phyloP scores from a whole-genome alignment of 2,113 vertebrate genomes.

The Pelodiscus sinensis region DNA sequence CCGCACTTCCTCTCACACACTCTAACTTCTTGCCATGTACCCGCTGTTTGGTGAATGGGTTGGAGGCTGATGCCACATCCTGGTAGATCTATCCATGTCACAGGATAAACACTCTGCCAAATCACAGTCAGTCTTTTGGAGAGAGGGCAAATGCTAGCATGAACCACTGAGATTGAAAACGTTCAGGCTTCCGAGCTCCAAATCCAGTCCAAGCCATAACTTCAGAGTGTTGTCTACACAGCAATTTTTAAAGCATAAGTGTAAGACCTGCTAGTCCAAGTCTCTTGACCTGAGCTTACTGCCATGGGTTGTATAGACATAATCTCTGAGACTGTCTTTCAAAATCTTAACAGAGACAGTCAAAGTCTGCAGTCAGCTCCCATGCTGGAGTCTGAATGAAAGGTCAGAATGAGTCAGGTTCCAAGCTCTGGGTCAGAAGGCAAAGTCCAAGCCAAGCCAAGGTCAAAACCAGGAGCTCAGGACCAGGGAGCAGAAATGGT shows the following conservation, averaged over 20 bases:
- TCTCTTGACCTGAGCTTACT: too few species aligned
- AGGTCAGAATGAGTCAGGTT: not conserved
- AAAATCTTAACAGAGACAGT: too few species aligned
- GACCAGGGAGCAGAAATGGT: not conserved
- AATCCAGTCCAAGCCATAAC: too few species aligned
- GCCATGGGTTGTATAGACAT: too few species aligned
- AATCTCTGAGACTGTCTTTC: too few species aligned
- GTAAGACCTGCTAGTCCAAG: too few species aligned
- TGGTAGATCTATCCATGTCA: rapidly evolving
- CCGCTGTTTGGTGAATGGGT: not conserved
- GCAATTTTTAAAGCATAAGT: too few species aligned
- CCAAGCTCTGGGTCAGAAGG: not conserved
- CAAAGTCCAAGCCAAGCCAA: not conserved
- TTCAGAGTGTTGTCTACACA: too few species aligned
- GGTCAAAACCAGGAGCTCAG: not conserved
- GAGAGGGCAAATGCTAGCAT: not conserved
- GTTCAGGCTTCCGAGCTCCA: not conserved
- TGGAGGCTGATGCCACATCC: not conserved
- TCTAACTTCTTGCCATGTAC: not conserved
- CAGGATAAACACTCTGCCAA: not conserved
- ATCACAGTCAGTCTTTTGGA: not conserved
- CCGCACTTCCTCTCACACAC: not conserved
- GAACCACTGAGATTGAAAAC: not conserved
- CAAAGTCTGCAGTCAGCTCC: not conserved
- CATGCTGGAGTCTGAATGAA: not conserved